Evolutionary conservation across 2,797 vertebrate species (phyloP).

Genomic region (Chelmon rostratus): DNA sequence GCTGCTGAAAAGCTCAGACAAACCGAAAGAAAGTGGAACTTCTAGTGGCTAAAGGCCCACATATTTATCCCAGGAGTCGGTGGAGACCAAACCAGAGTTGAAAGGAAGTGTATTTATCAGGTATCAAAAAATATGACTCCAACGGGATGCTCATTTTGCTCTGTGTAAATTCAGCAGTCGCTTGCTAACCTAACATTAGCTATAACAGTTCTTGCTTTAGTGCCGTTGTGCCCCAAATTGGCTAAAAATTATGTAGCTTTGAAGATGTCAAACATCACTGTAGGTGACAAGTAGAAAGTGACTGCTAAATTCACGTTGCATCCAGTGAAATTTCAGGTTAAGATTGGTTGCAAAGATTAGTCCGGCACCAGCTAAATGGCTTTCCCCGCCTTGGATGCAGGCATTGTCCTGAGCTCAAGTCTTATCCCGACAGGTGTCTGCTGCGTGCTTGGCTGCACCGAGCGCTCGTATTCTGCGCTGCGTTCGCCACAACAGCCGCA

Average conservation of each 20-base stretch:
- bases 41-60: not conserved
- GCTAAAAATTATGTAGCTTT: too few relatives aligned
- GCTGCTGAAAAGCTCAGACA: not conserved
- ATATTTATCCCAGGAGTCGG: not conserved
- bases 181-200: not conserved
- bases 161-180: not conserved
- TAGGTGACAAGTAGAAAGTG: too few relatives aligned
- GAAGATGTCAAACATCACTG: too few relatives aligned
- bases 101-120: not conserved
- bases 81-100: not conserved
- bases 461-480: not conserved
- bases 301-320: too few relatives aligned
- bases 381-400: slow-evolving; percentile 16
- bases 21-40: not conserved
- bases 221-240: too few relatives aligned
- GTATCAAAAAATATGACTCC: not conserved
- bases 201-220: not conserved
- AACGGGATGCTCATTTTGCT: not conserved
- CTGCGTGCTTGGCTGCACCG: slow-evolving; percentile 5
- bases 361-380: slow-evolving; percentile 9
- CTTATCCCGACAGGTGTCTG: slow-evolving; percentile 54
- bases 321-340: too few relatives aligned
- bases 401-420: slow-evolving; percentile 30
- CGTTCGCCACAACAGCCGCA: slow-evolving; percentile 27
- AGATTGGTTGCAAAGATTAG: too few relatives aligned